Conservation (phyloP, 2,113 vertebrate genomes). For the Ornithorhynchus anatinus region DNA sequence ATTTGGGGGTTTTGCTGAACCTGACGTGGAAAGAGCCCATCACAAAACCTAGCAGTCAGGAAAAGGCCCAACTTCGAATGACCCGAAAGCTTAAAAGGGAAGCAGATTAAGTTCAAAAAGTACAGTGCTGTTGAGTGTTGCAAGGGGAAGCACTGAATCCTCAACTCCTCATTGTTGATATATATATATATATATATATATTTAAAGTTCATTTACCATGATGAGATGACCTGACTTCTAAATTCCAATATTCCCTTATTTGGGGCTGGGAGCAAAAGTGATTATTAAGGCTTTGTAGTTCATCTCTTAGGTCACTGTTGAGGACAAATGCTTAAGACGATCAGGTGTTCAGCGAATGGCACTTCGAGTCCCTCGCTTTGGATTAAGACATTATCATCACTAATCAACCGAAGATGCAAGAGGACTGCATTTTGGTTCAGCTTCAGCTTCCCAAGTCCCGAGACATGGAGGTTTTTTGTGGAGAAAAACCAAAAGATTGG, state of each 20-base stretch:
- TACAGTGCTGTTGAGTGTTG: too few relatives aligned
- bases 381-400: conserved; percentile 18
- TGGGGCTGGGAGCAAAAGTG: conserved; percentile 6
- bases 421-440: not conserved
- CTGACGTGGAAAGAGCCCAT: not conserved
- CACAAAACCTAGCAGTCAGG: not conserved
- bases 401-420: not conserved
- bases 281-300: not conserved
- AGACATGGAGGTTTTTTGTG: conserved; percentile 8
- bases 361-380: not conserved
- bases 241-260: not conserved
- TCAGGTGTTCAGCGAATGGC: not conserved
- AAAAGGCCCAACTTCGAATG: conserved; percentile 10
- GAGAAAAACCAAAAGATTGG: too few relatives aligned
- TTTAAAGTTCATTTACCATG: too few relatives aligned
- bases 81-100: not conserved
- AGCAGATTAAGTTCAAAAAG: not conserved
- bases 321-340: not conserved
- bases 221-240: too few relatives aligned
- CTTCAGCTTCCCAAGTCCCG: not conserved
- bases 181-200: too few relatives aligned
- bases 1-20: conserved; percentile 8
- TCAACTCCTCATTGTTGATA: conserved; percentile 22
- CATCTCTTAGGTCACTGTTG: not conserved
- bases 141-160: not conserved